Evolutionary conservation across 2,888 invertebrate species (phyloP).

Genomic region (Synanthedon formicaeformis): DNA sequence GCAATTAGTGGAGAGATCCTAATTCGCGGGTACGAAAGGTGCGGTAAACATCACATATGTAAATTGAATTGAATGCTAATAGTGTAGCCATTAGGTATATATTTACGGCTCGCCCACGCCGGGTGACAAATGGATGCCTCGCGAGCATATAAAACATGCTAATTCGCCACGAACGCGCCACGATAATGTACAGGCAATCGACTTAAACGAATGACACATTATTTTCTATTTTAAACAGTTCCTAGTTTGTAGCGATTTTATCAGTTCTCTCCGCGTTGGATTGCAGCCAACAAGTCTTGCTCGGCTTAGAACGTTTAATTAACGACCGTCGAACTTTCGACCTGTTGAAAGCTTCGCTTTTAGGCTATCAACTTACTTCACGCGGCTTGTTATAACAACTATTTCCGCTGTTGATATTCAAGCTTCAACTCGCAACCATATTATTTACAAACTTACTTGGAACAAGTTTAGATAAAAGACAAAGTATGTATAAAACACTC

Average conservation of each 20-base stretch:
- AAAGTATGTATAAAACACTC: too few species aligned
- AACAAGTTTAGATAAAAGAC: too few species aligned
- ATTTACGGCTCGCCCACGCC: constrained; percentile 25
- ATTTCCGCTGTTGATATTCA: neutral
- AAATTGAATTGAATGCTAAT: constrained; percentile 37
- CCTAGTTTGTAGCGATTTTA: constrained; percentile 54
- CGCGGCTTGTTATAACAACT: constrained; percentile 14
- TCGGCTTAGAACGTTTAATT: constrained; percentile 65
- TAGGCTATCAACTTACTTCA: constrained; percentile 42
- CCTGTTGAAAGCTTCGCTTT: constrained; percentile 65
- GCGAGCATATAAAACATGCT: constrained; percentile 28
- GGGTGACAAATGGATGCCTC: constrained; percentile 32
- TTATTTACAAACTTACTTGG: too few species aligned
- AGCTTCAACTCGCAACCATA: too few species aligned
- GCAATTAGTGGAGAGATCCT: constrained; percentile 36
- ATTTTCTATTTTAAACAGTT: constrained; percentile 32
- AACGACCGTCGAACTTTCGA: constrained; percentile 66
- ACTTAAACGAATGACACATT: constrained; percentile 33
- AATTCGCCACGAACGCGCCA: constrained; percentile 32
- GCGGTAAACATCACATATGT: constrained; percentile 29
- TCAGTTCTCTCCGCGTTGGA: constrained; percentile 51
- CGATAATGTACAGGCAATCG: constrained; percentile 14
- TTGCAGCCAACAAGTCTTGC: constrained; percentile 46
- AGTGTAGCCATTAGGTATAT: constrained; percentile 21
- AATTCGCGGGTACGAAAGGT: constrained; percentile 23